Percentiles rank a stretch among this genome's conserved stretches.
These are phyloP conservation scores for Heliconius sara DNA, from an alignment of 2,888 invertebrate genomes.

Conservation along the genomic window DNA sequence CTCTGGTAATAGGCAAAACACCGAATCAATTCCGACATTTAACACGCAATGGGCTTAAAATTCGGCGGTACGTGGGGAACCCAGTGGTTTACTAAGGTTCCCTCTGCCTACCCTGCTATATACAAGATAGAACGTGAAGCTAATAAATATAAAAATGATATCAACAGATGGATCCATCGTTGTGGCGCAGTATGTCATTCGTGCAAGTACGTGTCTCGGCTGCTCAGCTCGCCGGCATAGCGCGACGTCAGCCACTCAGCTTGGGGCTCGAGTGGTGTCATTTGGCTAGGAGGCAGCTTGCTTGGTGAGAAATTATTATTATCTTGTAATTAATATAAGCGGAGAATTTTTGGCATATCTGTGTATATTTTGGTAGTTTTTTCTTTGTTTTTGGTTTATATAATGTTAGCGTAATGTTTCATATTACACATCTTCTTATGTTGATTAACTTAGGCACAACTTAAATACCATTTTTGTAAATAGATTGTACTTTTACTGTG, in stretches of 20 bases:
- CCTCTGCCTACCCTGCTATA: not conserved
- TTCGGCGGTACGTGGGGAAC: not conserved
- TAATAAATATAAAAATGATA: not conserved
- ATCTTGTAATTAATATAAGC: no score
- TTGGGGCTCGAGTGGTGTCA: slow-evolving; percentile 95
- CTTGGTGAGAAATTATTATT: slow-evolving; percentile 84
- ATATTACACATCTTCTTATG: no score
- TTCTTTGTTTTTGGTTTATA: no score
- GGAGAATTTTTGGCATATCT: no score
- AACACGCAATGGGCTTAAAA: not conserved
- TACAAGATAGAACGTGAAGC: not conserved
- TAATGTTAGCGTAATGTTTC: no score
- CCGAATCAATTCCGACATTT: not conserved
- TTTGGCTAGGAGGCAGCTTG: slow-evolving; percentile 93
- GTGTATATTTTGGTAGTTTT: no score
- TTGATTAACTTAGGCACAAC: no score
- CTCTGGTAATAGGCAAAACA: not conserved
- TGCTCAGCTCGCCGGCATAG: slow-evolving; percentile 90
- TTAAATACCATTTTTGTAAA: no score
- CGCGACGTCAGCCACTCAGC: slow-evolving; percentile 93
- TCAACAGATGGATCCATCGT: slow-evolving; percentile 88
- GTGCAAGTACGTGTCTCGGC: slow-evolving; percentile 89
- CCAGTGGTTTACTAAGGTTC: not conserved
- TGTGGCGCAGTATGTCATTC: slow-evolving; percentile 94
- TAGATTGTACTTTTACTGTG: no score